Evolutionary conservation across 2,797 vertebrate species (phyloP).

Genomic region (Hydrolagus colliei): DNA sequence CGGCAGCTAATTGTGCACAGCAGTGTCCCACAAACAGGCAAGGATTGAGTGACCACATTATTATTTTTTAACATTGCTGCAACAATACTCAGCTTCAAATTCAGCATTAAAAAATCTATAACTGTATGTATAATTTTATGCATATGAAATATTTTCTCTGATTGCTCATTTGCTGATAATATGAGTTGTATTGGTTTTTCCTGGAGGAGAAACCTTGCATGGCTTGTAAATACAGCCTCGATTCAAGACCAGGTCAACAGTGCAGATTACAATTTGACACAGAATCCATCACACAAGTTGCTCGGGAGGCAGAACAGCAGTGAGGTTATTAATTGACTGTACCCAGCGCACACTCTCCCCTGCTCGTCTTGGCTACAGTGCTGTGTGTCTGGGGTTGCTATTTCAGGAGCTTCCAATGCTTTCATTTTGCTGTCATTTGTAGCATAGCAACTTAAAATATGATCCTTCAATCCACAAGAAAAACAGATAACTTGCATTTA

Average conservation of each 20-base stretch:
- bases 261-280: slow-evolving; percentile 55
- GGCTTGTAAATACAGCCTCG: slow-evolving; percentile 28
- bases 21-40: no score
- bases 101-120: background rate
- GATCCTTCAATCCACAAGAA: no score
- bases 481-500: no score
- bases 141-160: slow-evolving; percentile 25
- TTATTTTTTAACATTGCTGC: background rate
- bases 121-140: no score
- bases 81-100: background rate
- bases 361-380: no score
- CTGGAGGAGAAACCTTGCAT: slow-evolving; percentile 37
- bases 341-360: no score
- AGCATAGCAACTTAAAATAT: no score
- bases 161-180: slow-evolving; percentile 46
- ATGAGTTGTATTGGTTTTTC: slow-evolving; percentile 50
- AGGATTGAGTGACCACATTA: no score
- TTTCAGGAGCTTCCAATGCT: no score
- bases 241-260: slow-evolving; percentile 38
- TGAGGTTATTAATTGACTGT: slow-evolving; percentile 11
- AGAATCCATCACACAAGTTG: slow-evolving; percentile 45
- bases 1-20: no score
- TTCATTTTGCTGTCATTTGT: no score
- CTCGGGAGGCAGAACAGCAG: background rate
- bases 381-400: no score